phyloP scores from a whole-genome alignment of 2,888 invertebrate genomes.

The Heteropelma amictum region DNA sequence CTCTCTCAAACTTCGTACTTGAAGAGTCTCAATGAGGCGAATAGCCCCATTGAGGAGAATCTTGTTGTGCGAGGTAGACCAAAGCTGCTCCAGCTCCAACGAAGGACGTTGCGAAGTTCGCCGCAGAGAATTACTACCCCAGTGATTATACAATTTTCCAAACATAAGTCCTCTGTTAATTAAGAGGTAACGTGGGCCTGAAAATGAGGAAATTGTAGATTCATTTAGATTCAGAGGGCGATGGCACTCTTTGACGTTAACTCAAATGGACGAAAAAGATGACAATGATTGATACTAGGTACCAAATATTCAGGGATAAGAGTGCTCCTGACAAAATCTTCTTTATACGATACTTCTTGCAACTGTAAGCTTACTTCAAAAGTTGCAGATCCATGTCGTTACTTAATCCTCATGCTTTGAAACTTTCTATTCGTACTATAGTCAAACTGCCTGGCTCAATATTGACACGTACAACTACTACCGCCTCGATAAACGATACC shows the following conservation, averaged over 20 bases:
- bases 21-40: constrained; percentile 78
- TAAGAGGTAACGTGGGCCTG: constrained; percentile 63
- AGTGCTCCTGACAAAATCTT: no score
- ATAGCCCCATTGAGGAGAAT: constrained; percentile 77
- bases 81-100: constrained; percentile 59
- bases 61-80: constrained; percentile 74
- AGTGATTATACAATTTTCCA: constrained; percentile 71
- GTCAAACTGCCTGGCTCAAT: not conserved
- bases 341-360: no score
- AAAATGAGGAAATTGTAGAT: not conserved
- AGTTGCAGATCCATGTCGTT: not conserved
- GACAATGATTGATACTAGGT: no score
- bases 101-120: not conserved
- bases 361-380: not conserved
- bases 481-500: constrained; percentile 27
- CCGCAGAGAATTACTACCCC: constrained; percentile 61
- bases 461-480: not conserved
- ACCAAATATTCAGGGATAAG: no score
- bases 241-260: no score
- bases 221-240: no score
- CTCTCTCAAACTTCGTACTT: constrained; percentile 70
- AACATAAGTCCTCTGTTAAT: constrained; percentile 76
- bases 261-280: no score
- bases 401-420: constrained; percentile 24
- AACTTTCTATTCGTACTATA: no score